Conservation (phyloP, 1,140 invertebrate genomes). For the Drosophila melanica region DNA sequence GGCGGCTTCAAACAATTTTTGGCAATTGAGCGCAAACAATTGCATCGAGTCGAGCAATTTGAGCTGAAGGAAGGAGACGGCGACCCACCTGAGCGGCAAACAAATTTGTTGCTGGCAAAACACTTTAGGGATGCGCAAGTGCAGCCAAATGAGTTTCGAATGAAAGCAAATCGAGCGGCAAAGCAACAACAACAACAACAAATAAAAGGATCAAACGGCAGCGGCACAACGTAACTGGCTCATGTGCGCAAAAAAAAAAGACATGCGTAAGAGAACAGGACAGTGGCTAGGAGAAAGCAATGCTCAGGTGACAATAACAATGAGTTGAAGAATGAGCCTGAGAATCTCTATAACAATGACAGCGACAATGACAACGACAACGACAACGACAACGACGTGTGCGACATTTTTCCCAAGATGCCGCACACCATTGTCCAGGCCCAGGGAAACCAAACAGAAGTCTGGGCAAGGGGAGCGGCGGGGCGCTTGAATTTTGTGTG, state of each 20-base stretch:
- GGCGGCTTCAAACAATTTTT: slow-evolving; percentile 56
- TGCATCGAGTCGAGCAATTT: slow-evolving; percentile 39
- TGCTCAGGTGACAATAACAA: slow-evolving; percentile 70
- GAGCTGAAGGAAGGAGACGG: slow-evolving; percentile 26
- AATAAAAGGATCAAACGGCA: slow-evolving; percentile 55
- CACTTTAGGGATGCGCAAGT: slow-evolving; percentile 76
- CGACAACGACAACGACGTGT: slow-evolving; percentile 37
- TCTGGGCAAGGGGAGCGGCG: not conserved
- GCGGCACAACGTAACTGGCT: not conserved
- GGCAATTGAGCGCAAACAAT: slow-evolving; percentile 74
- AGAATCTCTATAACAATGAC: slow-evolving; percentile 44
- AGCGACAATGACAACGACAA: slow-evolving; percentile 27
- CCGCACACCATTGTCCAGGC: slow-evolving; percentile 42
- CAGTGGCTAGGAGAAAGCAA: slow-evolving; percentile 21
- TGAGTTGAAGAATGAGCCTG: slow-evolving; percentile 10
- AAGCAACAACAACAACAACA: slow-evolving; percentile 3
- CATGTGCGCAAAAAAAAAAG: not conserved
- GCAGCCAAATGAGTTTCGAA: slow-evolving; percentile 76
- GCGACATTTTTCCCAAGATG: slow-evolving; percentile 71
- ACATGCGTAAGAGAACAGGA: not conserved
- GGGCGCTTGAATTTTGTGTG: not conserved
- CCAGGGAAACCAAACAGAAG: slow-evolving; percentile 13
- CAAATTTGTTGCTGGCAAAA: slow-evolving; percentile 67
- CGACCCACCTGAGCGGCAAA: slow-evolving; percentile 17
- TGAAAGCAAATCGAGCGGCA: slow-evolving; percentile 71